phyloP scores from a whole-genome alignment of 1,140 invertebrate species.

The Ectropis grisescens region DNA sequence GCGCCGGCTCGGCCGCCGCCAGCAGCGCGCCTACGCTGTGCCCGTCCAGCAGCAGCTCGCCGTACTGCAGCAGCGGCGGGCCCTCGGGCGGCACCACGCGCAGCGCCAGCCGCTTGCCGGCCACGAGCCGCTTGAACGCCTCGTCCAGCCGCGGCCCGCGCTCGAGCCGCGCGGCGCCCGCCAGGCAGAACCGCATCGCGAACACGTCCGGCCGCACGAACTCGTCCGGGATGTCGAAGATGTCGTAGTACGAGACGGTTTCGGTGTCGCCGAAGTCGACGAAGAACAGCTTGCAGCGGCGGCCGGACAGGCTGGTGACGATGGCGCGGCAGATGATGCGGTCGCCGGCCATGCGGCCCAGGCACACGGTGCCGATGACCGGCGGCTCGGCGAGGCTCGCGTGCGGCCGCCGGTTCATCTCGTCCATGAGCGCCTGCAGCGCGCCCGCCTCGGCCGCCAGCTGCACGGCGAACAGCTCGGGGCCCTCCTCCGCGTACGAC shows the following conservation, averaged over 20 bases:
- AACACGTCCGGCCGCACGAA: slow-evolving; percentile 78
- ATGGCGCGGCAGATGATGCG: slow-evolving; percentile 79
- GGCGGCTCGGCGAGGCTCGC: slow-evolving; percentile 74
- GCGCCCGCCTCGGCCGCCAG: slow-evolving; percentile 70
- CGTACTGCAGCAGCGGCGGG: slow-evolving; percentile 79
- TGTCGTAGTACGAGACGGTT: slow-evolving; percentile 74
- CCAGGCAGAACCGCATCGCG: slow-evolving; percentile 79
- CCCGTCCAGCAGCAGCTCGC: slow-evolving; percentile 73
- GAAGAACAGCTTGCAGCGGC: slow-evolving; percentile 77
- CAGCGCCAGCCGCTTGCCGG: slow-evolving; percentile 72
- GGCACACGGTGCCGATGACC: slow-evolving; percentile 78
- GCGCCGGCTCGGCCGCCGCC: slow-evolving; percentile 58
- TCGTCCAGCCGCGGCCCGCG: slow-evolving; percentile 77
- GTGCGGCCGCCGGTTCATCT: slow-evolving; percentile 73
- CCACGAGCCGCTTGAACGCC: slow-evolving; percentile 77
- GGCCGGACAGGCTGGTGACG: slow-evolving; percentile 75
- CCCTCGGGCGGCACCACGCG: slow-evolving; percentile 76
- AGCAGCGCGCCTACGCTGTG: slow-evolving; percentile 71
- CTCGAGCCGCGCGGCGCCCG: slow-evolving; percentile 75
- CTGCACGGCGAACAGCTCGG: slow-evolving; percentile 80
- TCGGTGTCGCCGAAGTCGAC: slow-evolving; percentile 85
- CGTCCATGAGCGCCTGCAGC: slow-evolving; percentile 76
- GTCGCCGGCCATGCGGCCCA: slow-evolving; percentile 77
- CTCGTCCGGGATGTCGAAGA: slow-evolving; percentile 80
- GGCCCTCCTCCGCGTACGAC: slow-evolving; percentile 82